These are phyloP conservation scores for Lithobates pipiens DNA, from an alignment of 2,797 vertebrate species.

Conservation along the genomic window DNA sequence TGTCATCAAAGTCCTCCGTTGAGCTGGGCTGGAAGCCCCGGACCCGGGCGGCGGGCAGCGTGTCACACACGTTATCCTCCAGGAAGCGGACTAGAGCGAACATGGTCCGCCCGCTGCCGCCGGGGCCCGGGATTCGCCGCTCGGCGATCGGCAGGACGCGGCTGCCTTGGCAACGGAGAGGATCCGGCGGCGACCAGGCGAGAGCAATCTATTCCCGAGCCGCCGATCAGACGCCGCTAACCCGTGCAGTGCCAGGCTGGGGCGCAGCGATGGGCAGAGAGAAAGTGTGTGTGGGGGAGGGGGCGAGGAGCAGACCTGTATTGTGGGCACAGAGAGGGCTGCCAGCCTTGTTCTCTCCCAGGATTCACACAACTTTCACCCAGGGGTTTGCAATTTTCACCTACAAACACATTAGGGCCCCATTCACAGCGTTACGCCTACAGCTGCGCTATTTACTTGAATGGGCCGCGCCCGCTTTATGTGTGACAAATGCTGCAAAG, in stretches of 20 bases:
- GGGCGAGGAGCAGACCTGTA: no score
- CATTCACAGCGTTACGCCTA: no score
- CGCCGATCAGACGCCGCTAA: not conserved
- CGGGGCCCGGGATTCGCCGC: conserved; percentile 48
- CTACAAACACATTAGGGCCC: no score
- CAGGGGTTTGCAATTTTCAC: no score
- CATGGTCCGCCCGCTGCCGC: conserved; percentile 75
- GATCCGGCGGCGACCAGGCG: conserved; percentile 37
- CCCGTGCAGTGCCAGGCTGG: not conserved
- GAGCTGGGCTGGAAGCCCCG: conserved; percentile 93
- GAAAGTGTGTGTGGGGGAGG: no score
- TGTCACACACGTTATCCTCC: conserved; percentile 96
- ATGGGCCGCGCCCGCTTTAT: no score
- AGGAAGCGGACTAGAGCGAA: conserved; percentile 97
- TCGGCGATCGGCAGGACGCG: conserved; percentile 50
- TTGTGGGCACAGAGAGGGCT: no score
- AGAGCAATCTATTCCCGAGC: conserved; percentile 26
- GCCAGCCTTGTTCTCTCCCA: no score
- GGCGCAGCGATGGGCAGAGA: not conserved
- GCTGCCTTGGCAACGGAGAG: conserved; percentile 55
- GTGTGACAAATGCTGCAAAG: no score
- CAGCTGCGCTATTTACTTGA: no score
- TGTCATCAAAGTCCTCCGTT: conserved; percentile 94
- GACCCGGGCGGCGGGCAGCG: conserved; percentile 90
- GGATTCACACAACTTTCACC: no score